These are phyloP conservation scores for Oryzias dopingdopingensis DNA, from an alignment of 2,797 vertebrate species.

Conservation along the genomic window DNA sequence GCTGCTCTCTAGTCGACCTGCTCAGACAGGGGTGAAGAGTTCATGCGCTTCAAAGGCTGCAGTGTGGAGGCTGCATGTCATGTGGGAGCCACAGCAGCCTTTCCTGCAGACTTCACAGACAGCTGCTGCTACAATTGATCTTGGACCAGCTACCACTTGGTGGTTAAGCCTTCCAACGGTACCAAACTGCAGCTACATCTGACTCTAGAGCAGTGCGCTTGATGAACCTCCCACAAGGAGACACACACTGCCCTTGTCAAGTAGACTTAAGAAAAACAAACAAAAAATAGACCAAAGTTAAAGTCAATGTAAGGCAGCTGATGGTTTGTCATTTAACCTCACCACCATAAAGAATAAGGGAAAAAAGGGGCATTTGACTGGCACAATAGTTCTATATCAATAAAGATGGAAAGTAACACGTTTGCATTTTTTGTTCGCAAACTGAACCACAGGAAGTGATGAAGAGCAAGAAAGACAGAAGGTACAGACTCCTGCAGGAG, in stretches of 20 bases:
- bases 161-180: slow-evolving; percentile 46
- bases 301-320: slow-evolving; percentile 13
- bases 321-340: slow-evolving; percentile 34
- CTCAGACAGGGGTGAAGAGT: slow-evolving; percentile 82
- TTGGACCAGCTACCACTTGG: slow-evolving; percentile 60
- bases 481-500: slow-evolving; percentile 37
- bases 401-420: slow-evolving; percentile 6
- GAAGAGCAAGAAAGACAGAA: slow-evolving; percentile 43
- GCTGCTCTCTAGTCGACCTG: slow-evolving; percentile 73
- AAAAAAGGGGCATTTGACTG: slow-evolving; percentile 23
- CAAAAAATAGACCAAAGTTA: slow-evolving; percentile 11
- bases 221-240: slow-evolving; percentile 50
- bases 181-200: slow-evolving; percentile 40
- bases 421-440: slow-evolving; percentile 21
- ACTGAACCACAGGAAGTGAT: slow-evolving; percentile 37
- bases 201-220: slow-evolving; percentile 41
- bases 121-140: slow-evolving; percentile 73
- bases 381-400: slow-evolving; percentile 4
- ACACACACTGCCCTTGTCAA: slow-evolving; percentile 26
- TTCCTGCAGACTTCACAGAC: slow-evolving; percentile 73
- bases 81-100: slow-evolving; percentile 75
- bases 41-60: slow-evolving; percentile 81
- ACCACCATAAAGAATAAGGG: neutral
- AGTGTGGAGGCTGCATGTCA: slow-evolving; percentile 77
- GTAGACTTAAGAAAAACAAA: slow-evolving; percentile 28